These are phyloP conservation scores for Parnassius smintheus DNA, from an alignment of 2,888 invertebrate species.

Conservation along the genomic window DNA sequence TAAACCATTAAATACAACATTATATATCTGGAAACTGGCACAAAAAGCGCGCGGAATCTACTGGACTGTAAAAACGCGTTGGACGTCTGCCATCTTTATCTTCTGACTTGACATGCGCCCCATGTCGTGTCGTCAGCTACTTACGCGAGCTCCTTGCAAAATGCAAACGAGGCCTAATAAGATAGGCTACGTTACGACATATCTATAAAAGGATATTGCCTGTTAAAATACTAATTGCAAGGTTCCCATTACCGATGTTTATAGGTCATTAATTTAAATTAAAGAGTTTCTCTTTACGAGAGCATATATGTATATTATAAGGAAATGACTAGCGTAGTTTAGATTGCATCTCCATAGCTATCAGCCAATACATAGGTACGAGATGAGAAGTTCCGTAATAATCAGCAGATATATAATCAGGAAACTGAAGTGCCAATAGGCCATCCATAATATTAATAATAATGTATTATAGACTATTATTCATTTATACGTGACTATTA, in stretches of 20 bases:
- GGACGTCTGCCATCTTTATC: constrained; percentile 18
- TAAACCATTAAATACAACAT: background rate
- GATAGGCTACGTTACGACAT: constrained; percentile 12
- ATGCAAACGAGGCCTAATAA: constrained; percentile 20
- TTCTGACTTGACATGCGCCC: constrained; percentile 23
- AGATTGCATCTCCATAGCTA: too few species aligned
- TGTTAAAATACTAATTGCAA: constrained; percentile 21
- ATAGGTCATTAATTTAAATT: constrained; percentile 11
- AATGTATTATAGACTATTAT: too few species aligned
- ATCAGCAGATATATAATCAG: too few species aligned
- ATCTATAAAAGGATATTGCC: constrained; percentile 17
- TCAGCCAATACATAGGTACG: too few species aligned
- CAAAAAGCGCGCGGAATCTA: constrained; percentile 11
- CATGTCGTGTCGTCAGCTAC: constrained; percentile 24
- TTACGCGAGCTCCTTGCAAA: constrained; percentile 26
- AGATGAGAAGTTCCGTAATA: too few species aligned
- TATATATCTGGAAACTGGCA: constrained; percentile 3
- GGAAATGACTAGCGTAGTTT: background rate
- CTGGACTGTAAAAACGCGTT: constrained; percentile 16
- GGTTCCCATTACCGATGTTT: constrained; percentile 8
- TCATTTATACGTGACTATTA: too few species aligned
- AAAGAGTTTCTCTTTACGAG: background rate
- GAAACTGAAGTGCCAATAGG: too few species aligned
- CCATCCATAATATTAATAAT: too few species aligned
- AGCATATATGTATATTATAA: background rate